A percentile compares a stretch with the other conserved stretches of the same genome.
Evolutionary conservation across 2,113 vertebrate genomes (phyloP).

Genomic region (Picathartes gymnocephalus): DNA sequence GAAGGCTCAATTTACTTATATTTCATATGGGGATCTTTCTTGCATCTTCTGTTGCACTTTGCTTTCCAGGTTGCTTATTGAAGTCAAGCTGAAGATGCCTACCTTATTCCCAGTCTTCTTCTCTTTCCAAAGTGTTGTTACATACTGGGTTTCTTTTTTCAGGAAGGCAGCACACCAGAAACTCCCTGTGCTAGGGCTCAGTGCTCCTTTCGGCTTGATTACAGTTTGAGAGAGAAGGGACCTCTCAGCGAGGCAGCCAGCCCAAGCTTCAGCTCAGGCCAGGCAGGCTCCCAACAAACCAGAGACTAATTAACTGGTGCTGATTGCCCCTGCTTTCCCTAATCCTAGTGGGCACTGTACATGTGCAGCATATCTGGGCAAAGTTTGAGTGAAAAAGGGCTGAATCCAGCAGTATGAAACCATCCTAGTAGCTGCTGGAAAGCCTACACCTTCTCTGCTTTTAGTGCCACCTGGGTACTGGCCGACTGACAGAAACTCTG

Average conservation of each 20-base stretch:
- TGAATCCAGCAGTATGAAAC: neutral
- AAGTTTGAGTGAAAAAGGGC: neutral
- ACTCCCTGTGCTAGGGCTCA: neutral
- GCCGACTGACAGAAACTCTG: neutral
- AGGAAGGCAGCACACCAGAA: neutral
- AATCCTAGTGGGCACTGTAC: neutral
- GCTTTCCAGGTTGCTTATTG: neutral
- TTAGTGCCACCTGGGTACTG: neutral
- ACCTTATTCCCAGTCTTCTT: neutral
- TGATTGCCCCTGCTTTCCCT: neutral
- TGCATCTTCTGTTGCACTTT: neutral
- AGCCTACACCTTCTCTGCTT: neutral
- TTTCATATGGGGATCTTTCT: neutral
- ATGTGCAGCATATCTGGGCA: neutral
- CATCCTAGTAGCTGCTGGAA: neutral
- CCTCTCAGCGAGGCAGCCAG: neutral
- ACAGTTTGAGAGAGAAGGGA: neutral
- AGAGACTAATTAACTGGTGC: neutral
- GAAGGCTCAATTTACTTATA: neutral
- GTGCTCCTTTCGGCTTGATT: neutral
- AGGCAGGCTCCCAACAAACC: neutral
- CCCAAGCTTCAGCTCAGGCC: neutral
- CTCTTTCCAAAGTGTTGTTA: neutral
- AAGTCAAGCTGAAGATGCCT: neutral
- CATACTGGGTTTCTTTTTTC: neutral